These are phyloP conservation scores for Paraescarpia echinospica DNA, from an alignment of 1,140 invertebrate species.

Conservation along the genomic window DNA sequence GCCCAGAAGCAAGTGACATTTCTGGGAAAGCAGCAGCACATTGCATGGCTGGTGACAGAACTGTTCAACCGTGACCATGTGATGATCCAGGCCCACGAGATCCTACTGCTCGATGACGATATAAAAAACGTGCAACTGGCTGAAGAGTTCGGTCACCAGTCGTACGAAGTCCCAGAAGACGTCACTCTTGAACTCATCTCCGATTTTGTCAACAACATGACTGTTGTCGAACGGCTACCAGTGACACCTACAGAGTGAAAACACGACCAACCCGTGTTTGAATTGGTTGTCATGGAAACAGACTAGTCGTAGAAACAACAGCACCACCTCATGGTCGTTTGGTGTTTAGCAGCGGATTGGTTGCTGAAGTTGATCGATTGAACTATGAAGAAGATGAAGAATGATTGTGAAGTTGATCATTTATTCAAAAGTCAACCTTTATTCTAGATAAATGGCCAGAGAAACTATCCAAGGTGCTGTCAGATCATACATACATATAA, in stretches of 20 bases:
- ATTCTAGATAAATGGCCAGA: too few species aligned
- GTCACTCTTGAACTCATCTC: conserved; percentile 36
- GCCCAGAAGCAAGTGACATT: neutral
- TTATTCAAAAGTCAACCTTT: too few species aligned
- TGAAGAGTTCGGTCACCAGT: conserved; percentile 41
- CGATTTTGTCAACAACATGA: conserved; percentile 9
- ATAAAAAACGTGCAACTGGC: conserved; percentile 42
- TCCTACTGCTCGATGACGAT: conserved; percentile 50
- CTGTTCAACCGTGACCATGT: conserved; percentile 40
- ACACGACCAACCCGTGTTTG: neutral
- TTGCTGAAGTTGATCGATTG: neutral
- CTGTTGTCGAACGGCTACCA: neutral
- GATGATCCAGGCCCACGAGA: conserved; percentile 41
- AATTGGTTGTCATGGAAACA: neutral
- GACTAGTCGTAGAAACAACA: neutral
- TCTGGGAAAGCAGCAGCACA: conserved; percentile 49
- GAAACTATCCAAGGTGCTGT: too few species aligned
- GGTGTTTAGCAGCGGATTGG: neutral
- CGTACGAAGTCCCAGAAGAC: conserved; percentile 40
- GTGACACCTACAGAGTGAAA: neutral
- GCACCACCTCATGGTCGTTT: neutral
- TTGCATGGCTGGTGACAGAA: conserved; percentile 42
- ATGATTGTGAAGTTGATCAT: too few species aligned
- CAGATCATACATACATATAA: neutral
- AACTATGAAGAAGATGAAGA: too few species aligned